Percentiles rank a stretch among this genome's conserved stretches.
Evolutionary conservation across 2,888 invertebrate species (phyloP).

Genomic region (Amiota minor): DNA sequence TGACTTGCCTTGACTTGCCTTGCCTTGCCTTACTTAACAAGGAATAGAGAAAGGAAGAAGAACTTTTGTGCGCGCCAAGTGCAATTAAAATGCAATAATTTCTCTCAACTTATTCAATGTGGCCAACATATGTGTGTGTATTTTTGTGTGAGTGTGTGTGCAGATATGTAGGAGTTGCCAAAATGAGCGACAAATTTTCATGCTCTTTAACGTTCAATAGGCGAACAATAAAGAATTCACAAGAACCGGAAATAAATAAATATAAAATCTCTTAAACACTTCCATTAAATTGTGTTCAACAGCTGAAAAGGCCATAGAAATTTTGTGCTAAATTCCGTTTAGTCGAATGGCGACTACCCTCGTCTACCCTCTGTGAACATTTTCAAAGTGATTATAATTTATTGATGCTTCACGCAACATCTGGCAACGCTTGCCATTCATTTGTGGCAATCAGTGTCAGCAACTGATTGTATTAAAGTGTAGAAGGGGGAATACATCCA

Average conservation of each 20-base stretch:
- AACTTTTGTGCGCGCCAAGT: slow-evolving; percentile 52
- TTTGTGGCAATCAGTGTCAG: neutral
- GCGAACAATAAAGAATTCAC: neutral
- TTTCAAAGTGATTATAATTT: slow-evolving; percentile 55
- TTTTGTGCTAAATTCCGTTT: slow-evolving; percentile 29
- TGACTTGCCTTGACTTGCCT: neutral
- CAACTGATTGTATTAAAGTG: neutral
- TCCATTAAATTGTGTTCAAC: slow-evolving; percentile 61
- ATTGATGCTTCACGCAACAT: slow-evolving; percentile 51
- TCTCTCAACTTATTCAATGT: slow-evolving; percentile 36
- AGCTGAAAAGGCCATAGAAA: slow-evolving; percentile 54
- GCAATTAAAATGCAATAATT: slow-evolving; percentile 68
- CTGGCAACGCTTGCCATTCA: slow-evolving; percentile 36
- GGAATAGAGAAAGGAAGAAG: neutral
- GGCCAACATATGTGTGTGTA: slow-evolving; percentile 17
- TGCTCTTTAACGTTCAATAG: neutral
- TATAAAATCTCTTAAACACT: slow-evolving; percentile 49
- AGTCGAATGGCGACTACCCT: neutral
- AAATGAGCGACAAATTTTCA: slow-evolving; percentile 17
- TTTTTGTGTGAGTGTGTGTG: slow-evolving; percentile 27
- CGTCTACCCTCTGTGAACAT: neutral
- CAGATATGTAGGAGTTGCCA: neutral
- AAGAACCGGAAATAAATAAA: too few relatives aligned
- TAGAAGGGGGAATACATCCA: neutral
- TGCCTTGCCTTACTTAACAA: too few relatives aligned